Evolutionary conservation across 2,113 vertebrate genomes (phyloP).

Genomic region (Podarcis cretensis): DNA sequence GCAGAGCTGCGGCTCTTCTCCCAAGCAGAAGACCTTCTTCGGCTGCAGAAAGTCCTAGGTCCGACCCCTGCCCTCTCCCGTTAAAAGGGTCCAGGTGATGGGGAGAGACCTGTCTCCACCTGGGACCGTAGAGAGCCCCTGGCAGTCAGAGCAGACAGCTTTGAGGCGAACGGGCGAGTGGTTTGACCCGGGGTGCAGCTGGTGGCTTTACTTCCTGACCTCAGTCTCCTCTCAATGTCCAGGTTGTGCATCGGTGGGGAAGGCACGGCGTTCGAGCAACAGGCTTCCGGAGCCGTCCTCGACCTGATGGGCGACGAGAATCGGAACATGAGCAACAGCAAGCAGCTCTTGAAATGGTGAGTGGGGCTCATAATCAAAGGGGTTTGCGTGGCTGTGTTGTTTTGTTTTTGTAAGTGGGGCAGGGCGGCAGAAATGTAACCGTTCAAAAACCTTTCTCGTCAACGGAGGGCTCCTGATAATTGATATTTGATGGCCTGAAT

Average conservation of each 20-base stretch:
- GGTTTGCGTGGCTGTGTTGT: fast-evolving
- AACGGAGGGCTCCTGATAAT: too few relatives aligned
- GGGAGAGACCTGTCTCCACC: not conserved
- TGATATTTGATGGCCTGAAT: too few relatives aligned
- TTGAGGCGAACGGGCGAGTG: not conserved
- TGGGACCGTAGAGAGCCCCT: not conserved
- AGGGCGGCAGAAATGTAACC: not conserved
- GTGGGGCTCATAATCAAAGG: not conserved
- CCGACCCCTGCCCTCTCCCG: fast-evolving
- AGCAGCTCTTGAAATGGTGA: constrained; percentile 87
- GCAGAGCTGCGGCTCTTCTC: too few relatives aligned
- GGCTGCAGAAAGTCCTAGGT: not conserved
- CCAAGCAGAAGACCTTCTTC: too few relatives aligned
- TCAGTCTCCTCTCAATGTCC: not conserved
- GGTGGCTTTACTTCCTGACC: fast-evolving
- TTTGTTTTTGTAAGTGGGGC: not conserved
- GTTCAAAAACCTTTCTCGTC: too few relatives aligned
- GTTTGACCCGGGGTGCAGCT: not conserved
- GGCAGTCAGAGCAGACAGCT: not conserved
- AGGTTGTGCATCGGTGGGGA: constrained; percentile 83
- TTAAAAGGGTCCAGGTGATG: fast-evolving
- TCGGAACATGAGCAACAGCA: constrained; percentile 79
- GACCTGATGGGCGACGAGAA: constrained; percentile 90
- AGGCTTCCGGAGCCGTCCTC: constrained; percentile 86
- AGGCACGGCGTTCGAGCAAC: constrained; percentile 87